Conservation (phyloP, 2,113 vertebrate genomes). For the Pachypanchax playfairii region DNA sequence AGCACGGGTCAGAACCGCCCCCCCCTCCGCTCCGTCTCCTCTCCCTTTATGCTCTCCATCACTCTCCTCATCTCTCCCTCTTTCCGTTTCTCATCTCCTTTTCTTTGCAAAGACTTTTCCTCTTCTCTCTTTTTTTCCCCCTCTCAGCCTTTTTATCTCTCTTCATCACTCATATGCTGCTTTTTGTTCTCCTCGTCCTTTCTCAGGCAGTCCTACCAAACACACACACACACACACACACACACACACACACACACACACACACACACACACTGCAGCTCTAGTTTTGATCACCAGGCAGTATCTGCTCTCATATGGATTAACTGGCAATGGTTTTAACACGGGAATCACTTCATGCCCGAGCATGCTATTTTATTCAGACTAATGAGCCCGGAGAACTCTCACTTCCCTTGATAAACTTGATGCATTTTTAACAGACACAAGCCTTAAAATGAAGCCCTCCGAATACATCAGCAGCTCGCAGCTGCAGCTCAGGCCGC, state of each 20-base stretch:
- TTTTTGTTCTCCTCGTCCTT: conserved; percentile 31
- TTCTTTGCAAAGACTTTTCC: conserved; percentile 60
- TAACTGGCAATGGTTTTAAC: conserved; percentile 71
- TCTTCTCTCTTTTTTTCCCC: conserved; percentile 31
- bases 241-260: conserved; percentile 19
- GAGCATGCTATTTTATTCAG: conserved; percentile 74
- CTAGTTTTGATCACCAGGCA: conserved; percentile 73
- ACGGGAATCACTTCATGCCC: conserved; percentile 69
- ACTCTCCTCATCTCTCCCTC: conserved; percentile 42
- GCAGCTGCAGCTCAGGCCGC: conserved; percentile 45
- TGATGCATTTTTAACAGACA: conserved; percentile 80
- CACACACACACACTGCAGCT: conserved; percentile 32
- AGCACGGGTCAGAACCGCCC: conserved; percentile 61
- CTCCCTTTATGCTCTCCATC: conserved; percentile 46
- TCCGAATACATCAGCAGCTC: conserved; percentile 49
- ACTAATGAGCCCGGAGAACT: conserved; percentile 78
- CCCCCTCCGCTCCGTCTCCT: conserved; percentile 36
- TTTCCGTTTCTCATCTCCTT: conserved; percentile 54
- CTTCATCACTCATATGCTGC: conserved; percentile 57
- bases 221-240: conserved; percentile 23
- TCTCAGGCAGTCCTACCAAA: conserved; percentile 52
- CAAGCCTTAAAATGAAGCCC: conserved; percentile 67
- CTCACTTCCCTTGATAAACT: conserved; percentile 78
- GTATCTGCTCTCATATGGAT: conserved; percentile 76
- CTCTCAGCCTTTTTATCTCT: conserved; percentile 57